Evolutionary conservation across 2,888 invertebrate genomes (phyloP), one percentile per base, ranked within the genome.

Genomic region (Chalcosyrphus nemorum): DNA sequence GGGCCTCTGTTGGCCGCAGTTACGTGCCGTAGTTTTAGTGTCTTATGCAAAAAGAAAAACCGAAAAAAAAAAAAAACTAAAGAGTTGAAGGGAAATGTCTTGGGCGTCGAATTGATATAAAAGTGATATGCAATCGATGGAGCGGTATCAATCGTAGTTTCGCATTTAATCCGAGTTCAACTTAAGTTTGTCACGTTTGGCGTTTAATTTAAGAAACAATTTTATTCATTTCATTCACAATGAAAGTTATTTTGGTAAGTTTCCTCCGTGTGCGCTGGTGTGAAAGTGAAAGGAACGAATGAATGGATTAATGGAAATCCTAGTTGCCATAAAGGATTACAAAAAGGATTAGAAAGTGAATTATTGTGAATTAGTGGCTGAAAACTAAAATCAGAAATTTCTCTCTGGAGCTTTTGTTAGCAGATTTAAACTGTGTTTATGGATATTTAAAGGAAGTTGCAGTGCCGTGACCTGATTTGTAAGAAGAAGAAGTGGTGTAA

Each of bases 171-270:
- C 65, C 80, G 80, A 68, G 38, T 57, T 65, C 32, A 80, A 57
- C 52, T 38, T 32, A 13, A 65, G 47, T 54, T 52, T n/a, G 32
- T 50, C 52, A 47, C 54, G 32, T 61, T 63, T 68, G 54, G 61
- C 47, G 35, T 4, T 52, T 43, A 29, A 17, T 56, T 56, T 41
- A 57, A 57, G 35, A 47, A 61, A 72, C 35, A 43, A 35, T 68
- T 65, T 52, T 68, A 77, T 38, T 52, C 54, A 19, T 50, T n/a
- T n/a, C n/a, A n/a, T n/a, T n/a, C 74, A 80, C 63, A 70, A 84
- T 84, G 84, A 84, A 75, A 84, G 56, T 74, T 52, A 45, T 84
- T 52, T 70, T 84, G 84, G 84, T 84, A 84, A 84, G 84, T 47
- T 17, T 29, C 21, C 15, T 29, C 21, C 59, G n/a, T 27, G 15